Conservation (phyloP, 1,140 invertebrate genomes). For the Armadillidium nasatum region DNA sequence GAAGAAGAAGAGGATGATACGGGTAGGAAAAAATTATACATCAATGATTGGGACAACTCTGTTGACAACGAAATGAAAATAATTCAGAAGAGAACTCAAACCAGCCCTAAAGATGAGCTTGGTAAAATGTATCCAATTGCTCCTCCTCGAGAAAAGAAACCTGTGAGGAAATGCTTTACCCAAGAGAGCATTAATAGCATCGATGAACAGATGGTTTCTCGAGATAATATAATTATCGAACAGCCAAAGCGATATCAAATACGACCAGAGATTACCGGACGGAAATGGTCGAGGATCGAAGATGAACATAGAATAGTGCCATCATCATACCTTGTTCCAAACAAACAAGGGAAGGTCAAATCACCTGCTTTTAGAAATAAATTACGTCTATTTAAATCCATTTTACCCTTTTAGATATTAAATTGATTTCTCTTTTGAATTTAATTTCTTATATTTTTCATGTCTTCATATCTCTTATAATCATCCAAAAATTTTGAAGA, state of each 20-base stretch:
- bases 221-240: neutral
- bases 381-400: slow-evolving; percentile 43
- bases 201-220: slow-evolving; percentile 4
- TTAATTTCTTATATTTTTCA: neutral
- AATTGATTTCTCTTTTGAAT: neutral
- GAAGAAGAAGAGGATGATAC: slow-evolving; percentile 8
- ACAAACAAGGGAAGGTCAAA: slow-evolving; percentile 33
- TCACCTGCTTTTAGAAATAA: slow-evolving; percentile 41
- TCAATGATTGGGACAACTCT: slow-evolving; percentile 18
- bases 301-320: slow-evolving; percentile 34
- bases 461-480: neutral
- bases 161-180: neutral
- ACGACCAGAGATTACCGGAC: neutral
- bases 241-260: neutral
- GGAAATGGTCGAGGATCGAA: slow-evolving; percentile 29
- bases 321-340: neutral
- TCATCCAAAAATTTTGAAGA: neutral
- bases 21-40: slow-evolving; percentile 16
- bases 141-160: slow-evolving; percentile 11
- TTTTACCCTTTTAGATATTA: slow-evolving; percentile 36
- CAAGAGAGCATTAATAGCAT: neutral
- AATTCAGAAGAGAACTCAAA: slow-evolving; percentile 8
- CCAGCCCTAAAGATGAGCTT: slow-evolving; percentile 20
- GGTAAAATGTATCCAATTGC: slow-evolving; percentile 5
- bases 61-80: slow-evolving; percentile 14